A percentile compares a stretch with the other conserved stretches of the same genome.
These are phyloP conservation scores for Margarornis squamiger DNA, from an alignment of 2,797 vertebrate species.

Conservation along the genomic window DNA sequence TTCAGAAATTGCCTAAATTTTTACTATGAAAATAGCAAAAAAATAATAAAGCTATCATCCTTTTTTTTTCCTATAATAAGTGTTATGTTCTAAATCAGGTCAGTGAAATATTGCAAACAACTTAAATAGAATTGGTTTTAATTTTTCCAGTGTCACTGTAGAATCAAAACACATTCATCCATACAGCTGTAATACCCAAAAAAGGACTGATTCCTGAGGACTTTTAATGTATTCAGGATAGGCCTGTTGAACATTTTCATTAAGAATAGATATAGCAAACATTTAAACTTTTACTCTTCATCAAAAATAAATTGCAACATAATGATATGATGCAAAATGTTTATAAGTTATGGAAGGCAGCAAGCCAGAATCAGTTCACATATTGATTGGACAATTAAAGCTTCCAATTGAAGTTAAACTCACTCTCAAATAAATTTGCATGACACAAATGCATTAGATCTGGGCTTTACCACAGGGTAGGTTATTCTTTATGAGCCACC, in stretches of 20 bases:
- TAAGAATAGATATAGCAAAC: not conserved
- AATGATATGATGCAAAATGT: not conserved
- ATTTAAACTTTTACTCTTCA: not conserved
- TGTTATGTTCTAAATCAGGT: not conserved
- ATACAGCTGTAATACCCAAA: not conserved
- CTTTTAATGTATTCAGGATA: not conserved
- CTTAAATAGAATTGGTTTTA: not conserved
- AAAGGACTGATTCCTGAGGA: not conserved
- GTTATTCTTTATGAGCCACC: not conserved
- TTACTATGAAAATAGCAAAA: not conserved
- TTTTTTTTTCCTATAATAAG: not conserved
- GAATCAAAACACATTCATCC: not conserved
- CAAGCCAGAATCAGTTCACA: not conserved
- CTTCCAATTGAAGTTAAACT: not conserved
- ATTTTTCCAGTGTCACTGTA: not conserved
- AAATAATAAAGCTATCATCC: not conserved
- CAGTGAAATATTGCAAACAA: not conserved
- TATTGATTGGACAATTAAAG: not conserved
- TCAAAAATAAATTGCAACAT: not conserved
- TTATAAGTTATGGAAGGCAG: not conserved
- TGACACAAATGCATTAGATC: not conserved
- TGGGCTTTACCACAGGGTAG: not conserved
- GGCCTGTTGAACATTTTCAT: not conserved
- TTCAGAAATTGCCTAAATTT: not conserved
- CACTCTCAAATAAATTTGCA: not conserved